Evolutionary conservation across 2,797 vertebrate species (phyloP).

Genomic region (Pseudochirops corinnae): DNA sequence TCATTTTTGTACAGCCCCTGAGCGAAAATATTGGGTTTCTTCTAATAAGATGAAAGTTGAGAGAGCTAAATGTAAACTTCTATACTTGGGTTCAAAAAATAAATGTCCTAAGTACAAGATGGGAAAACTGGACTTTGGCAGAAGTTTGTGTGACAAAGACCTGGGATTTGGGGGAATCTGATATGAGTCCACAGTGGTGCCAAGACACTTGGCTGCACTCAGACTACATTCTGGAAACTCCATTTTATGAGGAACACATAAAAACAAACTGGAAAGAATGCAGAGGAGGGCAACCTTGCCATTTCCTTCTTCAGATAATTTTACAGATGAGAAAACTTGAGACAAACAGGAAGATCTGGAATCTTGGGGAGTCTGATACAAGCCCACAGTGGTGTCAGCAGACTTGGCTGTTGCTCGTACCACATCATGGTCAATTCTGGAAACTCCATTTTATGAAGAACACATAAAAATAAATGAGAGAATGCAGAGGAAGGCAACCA

Average conservation of each 20-base stretch:
- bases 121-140: background rate
- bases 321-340: background rate
- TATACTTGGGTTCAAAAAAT: background rate
- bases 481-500: background rate
- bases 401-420: background rate
- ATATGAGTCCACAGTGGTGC: background rate
- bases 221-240: too few relatives aligned
- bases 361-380: background rate
- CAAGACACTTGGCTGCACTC: too few relatives aligned
- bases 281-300: too few relatives aligned
- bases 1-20: background rate
- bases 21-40: background rate
- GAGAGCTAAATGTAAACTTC: background rate
- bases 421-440: background rate
- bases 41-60: background rate
- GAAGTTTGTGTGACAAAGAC: background rate
- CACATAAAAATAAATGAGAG: background rate
- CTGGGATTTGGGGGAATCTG: background rate
- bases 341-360: background rate
- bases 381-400: background rate
- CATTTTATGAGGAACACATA: too few relatives aligned
- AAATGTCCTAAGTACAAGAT: background rate
- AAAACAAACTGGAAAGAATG: too few relatives aligned
- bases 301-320: too few relatives aligned
- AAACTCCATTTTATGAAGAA: background rate